Percentiles rank a stretch among this genome's conserved stretches.
Evolutionary conservation across 2,113 vertebrate species (phyloP).

Genomic region (Osmerus mordax): DNA sequence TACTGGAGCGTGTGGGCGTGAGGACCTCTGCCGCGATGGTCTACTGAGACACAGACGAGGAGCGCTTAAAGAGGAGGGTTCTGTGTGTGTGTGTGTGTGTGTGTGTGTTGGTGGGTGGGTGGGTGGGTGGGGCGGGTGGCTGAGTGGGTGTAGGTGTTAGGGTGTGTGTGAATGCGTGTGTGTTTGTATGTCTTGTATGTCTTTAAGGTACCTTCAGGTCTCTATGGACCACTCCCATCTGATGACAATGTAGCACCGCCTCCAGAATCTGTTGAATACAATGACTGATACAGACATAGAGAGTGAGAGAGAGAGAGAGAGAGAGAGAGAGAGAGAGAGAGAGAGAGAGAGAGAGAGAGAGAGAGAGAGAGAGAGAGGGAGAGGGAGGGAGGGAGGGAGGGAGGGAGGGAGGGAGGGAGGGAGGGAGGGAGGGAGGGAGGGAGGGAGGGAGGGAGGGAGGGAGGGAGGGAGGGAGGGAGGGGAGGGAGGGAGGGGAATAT

Average conservation of each 20-base stretch:
- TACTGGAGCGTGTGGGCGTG: too few relatives aligned
- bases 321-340: background rate
- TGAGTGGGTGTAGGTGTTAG: too few relatives aligned
- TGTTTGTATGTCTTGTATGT: background rate
- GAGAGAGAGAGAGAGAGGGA: background rate
- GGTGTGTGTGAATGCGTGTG: background rate
- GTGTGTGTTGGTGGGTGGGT: background rate
- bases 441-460: background rate
- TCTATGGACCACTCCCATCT: constrained; percentile 85
- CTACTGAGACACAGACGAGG: too few relatives aligned
- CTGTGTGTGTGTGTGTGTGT: background rate
- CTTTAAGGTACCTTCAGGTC: constrained; percentile 77
- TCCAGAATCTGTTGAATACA: constrained; percentile 78
- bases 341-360: background rate
- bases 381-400: background rate
- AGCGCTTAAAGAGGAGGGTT: background rate
- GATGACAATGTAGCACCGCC: constrained; percentile 83
- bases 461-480: too few relatives aligned
- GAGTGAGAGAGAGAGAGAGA: background rate
- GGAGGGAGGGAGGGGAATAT: background rate
- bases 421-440: background rate
- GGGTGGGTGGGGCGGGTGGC: too few relatives aligned
- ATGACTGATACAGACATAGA: constrained; percentile 36
- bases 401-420: background rate
- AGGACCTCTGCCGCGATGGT: too few relatives aligned